Evolutionary conservation across 2,888 invertebrate genomes (phyloP).

Genomic region (Anodontia alba): DNA sequence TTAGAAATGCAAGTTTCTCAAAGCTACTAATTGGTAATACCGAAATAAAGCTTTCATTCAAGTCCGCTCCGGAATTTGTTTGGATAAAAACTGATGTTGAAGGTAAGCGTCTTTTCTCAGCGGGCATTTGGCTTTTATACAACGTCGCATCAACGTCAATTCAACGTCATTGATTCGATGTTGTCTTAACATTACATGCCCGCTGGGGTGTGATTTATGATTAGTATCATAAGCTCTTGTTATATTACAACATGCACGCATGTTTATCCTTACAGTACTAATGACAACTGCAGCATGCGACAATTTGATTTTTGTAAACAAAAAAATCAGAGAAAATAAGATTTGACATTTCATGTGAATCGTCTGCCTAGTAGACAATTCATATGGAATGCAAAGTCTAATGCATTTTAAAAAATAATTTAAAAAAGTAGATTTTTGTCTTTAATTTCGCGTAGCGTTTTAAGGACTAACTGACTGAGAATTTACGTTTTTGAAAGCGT

Average conservation of each 20-base stretch:
- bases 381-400: no score
- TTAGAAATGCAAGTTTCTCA: neutral
- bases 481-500: no score
- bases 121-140: neutral
- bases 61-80: neutral
- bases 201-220: neutral
- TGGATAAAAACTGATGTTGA: constrained; percentile 1
- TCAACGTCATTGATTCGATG: neutral
- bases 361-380: no score
- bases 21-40: neutral
- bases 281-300: no score
- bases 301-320: no score
- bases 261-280: neutral
- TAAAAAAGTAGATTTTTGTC: no score
- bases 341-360: no score
- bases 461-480: no score
- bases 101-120: neutral
- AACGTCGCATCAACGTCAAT: neutral
- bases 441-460: no score
- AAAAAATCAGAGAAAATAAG: no score
- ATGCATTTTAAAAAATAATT: no score
- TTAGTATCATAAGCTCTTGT: neutral
- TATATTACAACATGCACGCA: neutral
- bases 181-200: neutral
- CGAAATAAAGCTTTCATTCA: neutral